Percentiles rank a stretch among this genome's conserved stretches.
These are phyloP conservation scores for Acleris emargana DNA, from an alignment of 2,888 invertebrate genomes.

Conservation along the genomic window DNA sequence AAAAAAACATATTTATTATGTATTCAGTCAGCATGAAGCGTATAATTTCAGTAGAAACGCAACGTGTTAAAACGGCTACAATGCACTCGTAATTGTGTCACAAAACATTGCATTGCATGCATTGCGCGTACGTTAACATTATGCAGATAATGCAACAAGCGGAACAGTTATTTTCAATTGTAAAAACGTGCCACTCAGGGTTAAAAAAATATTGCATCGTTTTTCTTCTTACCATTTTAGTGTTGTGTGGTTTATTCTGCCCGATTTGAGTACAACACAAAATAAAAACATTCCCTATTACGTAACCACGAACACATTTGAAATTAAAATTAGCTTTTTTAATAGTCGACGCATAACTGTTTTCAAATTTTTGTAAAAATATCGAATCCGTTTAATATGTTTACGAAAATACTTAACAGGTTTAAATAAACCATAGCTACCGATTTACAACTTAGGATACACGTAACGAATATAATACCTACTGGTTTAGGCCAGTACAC, in stretches of 20 bases:
- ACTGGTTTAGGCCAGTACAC: no score
- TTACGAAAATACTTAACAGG: neutral
- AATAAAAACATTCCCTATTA: neutral
- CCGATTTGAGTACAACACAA: constrained; percentile 3
- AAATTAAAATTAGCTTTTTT: constrained; percentile 13
- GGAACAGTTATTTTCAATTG: constrained; percentile 2
- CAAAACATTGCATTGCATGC: constrained; percentile 38
- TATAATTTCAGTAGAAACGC: constrained; percentile 50
- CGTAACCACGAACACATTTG: constrained; percentile 10
- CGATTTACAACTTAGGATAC: no score
- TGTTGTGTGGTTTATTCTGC: neutral
- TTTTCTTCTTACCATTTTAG: neutral
- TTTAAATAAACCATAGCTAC: no score
- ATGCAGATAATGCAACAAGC: constrained; percentile 7
- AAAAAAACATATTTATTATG: constrained; percentile 52
- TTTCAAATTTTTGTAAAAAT: constrained; percentile 3
- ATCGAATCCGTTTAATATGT: constrained; percentile 2
- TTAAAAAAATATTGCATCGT: neutral
- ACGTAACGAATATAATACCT: no score
- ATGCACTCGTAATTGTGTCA: constrained; percentile 59
- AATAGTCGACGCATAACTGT: constrained; percentile 2
- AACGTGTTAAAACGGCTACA: constrained; percentile 57
- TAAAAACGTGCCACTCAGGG: neutral
- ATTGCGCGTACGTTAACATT: constrained; percentile 16
- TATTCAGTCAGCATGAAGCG: constrained; percentile 51